These are phyloP conservation scores for Trachelus tabidus DNA, from an alignment of 2,888 invertebrate species.

Conservation along the genomic window DNA sequence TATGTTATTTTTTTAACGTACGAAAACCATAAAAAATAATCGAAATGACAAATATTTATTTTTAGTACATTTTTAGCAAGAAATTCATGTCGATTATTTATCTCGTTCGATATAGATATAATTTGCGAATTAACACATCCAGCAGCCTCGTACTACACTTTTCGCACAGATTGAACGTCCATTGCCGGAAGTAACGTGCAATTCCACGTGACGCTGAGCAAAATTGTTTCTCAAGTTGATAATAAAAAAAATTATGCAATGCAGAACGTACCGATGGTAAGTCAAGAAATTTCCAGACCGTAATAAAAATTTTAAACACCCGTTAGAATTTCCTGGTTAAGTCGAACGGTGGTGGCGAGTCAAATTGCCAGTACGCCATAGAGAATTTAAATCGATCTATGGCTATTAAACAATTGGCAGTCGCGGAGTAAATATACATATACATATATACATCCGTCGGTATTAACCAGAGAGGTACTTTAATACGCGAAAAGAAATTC, in stretches of 20 bases:
- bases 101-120: neutral
- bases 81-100: too few species aligned
- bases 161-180: neutral
- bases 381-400: neutral
- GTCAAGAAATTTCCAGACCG: neutral
- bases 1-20: too few species aligned
- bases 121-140: neutral
- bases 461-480: neutral
- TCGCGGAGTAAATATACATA: neutral
- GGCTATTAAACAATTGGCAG: neutral
- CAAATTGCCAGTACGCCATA: neutral
- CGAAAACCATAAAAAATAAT: too few species aligned
- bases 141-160: neutral
- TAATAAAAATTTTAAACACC: neutral
- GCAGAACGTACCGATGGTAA: neutral
- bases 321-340: neutral
- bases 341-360: neutral
- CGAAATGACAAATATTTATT: too few species aligned
- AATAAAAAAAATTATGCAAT: neutral
- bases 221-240: neutral
- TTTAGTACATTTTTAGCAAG: too few species aligned
- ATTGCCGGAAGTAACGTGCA: neutral
- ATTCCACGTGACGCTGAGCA: neutral
- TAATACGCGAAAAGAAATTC: conserved; percentile 1
- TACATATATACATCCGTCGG: neutral